Conservation (phyloP, 2,888 invertebrate species). For the Sphinx pinastri region DNA sequence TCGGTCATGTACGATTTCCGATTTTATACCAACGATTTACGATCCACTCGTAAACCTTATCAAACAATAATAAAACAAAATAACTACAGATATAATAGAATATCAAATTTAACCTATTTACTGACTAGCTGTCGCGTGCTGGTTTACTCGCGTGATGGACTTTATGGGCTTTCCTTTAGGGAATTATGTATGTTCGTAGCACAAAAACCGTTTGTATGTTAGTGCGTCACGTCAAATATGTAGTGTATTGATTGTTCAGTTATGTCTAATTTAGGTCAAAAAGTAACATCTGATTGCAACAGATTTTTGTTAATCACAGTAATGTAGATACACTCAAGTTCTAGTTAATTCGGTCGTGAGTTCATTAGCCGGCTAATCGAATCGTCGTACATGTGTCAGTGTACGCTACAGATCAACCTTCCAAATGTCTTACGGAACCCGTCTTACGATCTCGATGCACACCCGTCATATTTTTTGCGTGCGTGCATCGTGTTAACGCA, state of each 20-base stretch:
- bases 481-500: slow-evolving; percentile 57
- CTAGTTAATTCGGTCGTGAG: not conserved
- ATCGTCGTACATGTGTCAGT: not conserved
- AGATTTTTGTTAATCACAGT: too few relatives aligned
- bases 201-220: slow-evolving; percentile 7
- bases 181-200: not conserved
- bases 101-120: slow-evolving; percentile 4
- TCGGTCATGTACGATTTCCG: too few relatives aligned
- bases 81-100: not conserved
- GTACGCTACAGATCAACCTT: not conserved
- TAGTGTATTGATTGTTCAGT: not conserved
- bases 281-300: too few relatives aligned
- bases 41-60: not conserved
- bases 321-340: too few relatives aligned
- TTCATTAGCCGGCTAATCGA: not conserved
- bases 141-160: slow-evolving; percentile 8
- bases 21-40: too few relatives aligned
- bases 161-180: slow-evolving; percentile 6
- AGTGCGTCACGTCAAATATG: not conserved
- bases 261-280: not conserved
- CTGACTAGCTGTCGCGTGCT: slow-evolving; percentile 4
- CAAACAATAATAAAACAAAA: not conserved
- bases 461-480: slow-evolving; percentile 27
- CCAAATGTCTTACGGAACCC: slow-evolving; percentile 18
- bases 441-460: not conserved